A percentile compares a stretch with the other conserved stretches of the same genome.
phyloP scores from a whole-genome alignment of 1,140 invertebrate genomes.

The Heliothis subflexa region DNA sequence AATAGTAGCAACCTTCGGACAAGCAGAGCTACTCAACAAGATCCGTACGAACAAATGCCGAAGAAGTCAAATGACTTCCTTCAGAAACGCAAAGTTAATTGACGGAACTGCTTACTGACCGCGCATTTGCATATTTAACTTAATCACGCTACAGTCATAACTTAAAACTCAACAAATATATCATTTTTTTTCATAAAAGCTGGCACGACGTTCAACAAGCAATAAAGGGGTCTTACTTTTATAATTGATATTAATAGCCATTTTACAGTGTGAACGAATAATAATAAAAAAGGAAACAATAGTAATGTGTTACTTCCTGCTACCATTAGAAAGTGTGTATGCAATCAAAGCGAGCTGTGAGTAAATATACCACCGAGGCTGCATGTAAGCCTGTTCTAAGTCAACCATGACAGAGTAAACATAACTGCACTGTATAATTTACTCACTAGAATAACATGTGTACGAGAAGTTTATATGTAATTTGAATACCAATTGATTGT shows the following conservation, averaged over 20 bases:
- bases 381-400: constrained; percentile 6
- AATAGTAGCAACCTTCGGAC: too few relatives aligned
- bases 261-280: constrained; percentile 3
- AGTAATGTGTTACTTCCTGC: constrained; percentile 48
- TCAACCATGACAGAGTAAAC: constrained; percentile 21
- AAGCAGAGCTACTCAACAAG: too few relatives aligned
- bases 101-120: too few relatives aligned
- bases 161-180: constrained; percentile 9
- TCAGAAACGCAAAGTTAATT: too few relatives aligned
- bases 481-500: constrained; percentile 38
- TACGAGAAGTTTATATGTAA: constrained; percentile 31
- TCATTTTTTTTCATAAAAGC: constrained; percentile 9
- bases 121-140: too few relatives aligned
- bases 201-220: not conserved
- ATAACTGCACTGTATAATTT: constrained; percentile 44
- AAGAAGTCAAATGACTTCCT: too few relatives aligned
- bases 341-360: constrained; percentile 27
- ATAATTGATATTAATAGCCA: constrained; percentile 34
- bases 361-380: not conserved
- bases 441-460: constrained; percentile 24
- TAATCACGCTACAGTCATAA: constrained; percentile 1
- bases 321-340: constrained; percentile 36
- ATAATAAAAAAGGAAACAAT: constrained; percentile 25
- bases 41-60: too few relatives aligned
- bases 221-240: constrained; percentile 15